Evolutionary conservation across 2,113 vertebrate genomes (phyloP), one percentile per base, ranked within the genome.

Genomic region (Telmatochromis brichardi): DNA sequence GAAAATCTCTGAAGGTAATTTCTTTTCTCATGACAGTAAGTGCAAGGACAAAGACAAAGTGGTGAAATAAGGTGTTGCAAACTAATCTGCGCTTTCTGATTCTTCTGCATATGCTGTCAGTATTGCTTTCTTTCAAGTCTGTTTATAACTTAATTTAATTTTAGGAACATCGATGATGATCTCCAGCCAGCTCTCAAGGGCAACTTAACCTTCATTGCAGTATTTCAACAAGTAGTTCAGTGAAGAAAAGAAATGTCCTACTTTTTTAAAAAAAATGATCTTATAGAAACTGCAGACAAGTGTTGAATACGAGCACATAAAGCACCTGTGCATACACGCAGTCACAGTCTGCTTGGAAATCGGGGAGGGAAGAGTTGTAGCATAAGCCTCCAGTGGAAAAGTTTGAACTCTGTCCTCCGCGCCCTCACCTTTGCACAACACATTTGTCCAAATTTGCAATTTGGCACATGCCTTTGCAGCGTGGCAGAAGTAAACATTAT

Each of bases 121-220:
- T 42, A 65, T 84, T 86, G 80, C 35, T 78, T 87, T 89, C 73
- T 88, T 87, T 88, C 71, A 83, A 78, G 58, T 79, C 57, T 71
- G 71, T 71, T 80, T 78, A 80, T 83, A 80, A 85, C 63, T 87
- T 91, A 63, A 90, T 93, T 88, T 84, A 78, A 86, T 86, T 83
- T 76, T 19, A 78, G 76, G 37, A 86, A 80, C 84, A 90, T 86
- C 82, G 23, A 78, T 80, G 82, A 84, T 88, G 89, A 92, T 83
- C 63, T 84, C 73, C 54, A 50, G 87, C 80, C 87, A 86, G 83
- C 47, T 71, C 83, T 91, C 79, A 89, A 90, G 83, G 91, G 57
- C 68, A 92, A 55, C 81, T 54, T 92, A 50, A 88, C 87, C 87
- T 91, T 86, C 50, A 82, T 37, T 83, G 50, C 28, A 78, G 68